A percentile compares a stretch with the other conserved stretches of the same genome.
phyloP scores from a whole-genome alignment of 2,113 vertebrate genomes.

The Camelus dromedarius region DNA sequence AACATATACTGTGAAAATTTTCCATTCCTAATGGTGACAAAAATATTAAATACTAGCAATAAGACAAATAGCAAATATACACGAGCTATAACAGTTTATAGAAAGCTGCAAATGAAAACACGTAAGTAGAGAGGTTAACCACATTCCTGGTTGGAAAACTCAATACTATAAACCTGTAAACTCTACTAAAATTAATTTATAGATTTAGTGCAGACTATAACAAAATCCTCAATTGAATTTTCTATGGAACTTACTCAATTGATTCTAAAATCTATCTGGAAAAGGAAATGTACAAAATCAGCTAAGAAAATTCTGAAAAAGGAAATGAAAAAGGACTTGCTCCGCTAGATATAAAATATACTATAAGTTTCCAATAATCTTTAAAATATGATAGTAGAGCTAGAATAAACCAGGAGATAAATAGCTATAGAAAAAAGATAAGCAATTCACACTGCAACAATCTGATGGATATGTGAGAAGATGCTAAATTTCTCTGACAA shows the following conservation, averaged over 20 bases:
- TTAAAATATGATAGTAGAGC: background rate
- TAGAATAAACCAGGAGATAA: background rate
- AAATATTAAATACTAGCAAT: background rate
- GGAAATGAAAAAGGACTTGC: background rate
- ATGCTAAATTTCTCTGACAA: background rate
- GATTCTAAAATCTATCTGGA: constrained; percentile 29
- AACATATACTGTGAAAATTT: background rate
- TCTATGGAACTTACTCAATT: constrained; percentile 2
- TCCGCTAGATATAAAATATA: background rate
- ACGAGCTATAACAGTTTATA: background rate
- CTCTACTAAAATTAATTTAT: constrained; percentile 59
- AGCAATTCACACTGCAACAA: background rate
- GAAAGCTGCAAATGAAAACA: constrained; percentile 31
- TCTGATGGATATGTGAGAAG: background rate
- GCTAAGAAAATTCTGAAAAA: background rate
- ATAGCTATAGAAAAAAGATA: background rate
- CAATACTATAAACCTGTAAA: constrained; percentile 33
- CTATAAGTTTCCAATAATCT: background rate
- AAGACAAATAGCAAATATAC: constrained; percentile 29
- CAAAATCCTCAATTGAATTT: constrained; percentile 41
- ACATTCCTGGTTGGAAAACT: constrained; percentile 50
- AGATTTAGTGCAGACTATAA: constrained; percentile 46
- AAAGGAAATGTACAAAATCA: background rate
- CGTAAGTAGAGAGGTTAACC: constrained; percentile 30
- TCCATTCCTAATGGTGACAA: background rate